Evolutionary conservation across 37 sponge, comb jelly and placozoan genomes (phyloP).

Genomic region (Oscarella lobularis): DNA sequence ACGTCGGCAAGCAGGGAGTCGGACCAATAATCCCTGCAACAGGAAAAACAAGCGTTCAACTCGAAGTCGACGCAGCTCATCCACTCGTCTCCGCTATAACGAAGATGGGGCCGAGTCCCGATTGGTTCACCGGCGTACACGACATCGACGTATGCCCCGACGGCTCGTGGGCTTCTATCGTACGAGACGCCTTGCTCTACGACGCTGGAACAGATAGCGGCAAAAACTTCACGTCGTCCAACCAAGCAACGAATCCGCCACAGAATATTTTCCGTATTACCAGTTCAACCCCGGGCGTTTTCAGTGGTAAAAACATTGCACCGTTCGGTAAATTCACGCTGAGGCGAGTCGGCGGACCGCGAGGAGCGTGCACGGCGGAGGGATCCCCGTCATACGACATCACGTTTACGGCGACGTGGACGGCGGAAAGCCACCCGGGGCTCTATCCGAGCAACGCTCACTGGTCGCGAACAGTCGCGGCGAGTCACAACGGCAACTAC

Average conservation of each 20-base stretch:
- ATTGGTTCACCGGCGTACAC: conserved; percentile 1
- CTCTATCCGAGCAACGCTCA: neutral
- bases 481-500: neutral
- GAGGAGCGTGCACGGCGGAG: neutral
- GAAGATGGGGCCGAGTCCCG: conserved; percentile 1
- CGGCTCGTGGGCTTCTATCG: neutral
- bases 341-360: neutral
- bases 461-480: neutral
- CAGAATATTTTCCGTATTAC: neutral
- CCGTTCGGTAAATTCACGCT: too few species aligned
- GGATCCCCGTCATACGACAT: neutral
- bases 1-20: neutral
- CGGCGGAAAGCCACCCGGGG: neutral
- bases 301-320: neutral
- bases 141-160: neutral
- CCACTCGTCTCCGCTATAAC: neutral
- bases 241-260: neutral
- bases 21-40: neutral
- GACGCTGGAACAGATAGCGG: neutral
- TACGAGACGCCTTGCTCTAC: neutral
- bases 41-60: neutral
- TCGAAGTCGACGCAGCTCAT: neutral
- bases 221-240: neutral
- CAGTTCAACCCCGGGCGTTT: neutral
- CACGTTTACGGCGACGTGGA: neutral